phyloP scores from a whole-genome alignment of 1,140 invertebrate species.

The Himalopsyche phryganea region DNA sequence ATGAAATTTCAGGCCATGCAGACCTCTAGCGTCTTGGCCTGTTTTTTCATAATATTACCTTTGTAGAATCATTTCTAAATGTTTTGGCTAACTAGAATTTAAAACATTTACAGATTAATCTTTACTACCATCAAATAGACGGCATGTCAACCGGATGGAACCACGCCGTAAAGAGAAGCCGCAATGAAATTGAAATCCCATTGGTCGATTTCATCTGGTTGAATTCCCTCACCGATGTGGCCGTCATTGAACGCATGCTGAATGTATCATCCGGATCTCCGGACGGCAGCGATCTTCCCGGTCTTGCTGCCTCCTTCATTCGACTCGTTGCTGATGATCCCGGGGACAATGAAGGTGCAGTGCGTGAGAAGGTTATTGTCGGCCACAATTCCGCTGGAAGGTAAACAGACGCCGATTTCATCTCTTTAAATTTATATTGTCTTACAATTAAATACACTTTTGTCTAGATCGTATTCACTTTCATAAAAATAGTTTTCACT shows the following conservation, averaged over 20 bases:
- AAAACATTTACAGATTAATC: slow-evolving; percentile 57
- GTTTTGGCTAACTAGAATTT: no score
- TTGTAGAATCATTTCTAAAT: no score
- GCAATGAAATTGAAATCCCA: slow-evolving; percentile 58
- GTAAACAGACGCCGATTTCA: no score
- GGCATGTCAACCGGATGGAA: slow-evolving; percentile 67
- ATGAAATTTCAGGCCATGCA: no score
- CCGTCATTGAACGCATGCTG: slow-evolving; percentile 56
- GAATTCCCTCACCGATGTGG: slow-evolving; percentile 74
- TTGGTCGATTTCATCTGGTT: slow-evolving; percentile 68
- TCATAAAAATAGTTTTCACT: no score
- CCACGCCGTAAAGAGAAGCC: slow-evolving; percentile 61
- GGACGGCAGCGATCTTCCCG: slow-evolving; percentile 39
- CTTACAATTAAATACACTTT: no score
- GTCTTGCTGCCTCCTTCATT: slow-evolving; percentile 44
- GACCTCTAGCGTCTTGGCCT: no score
- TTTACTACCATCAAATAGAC: slow-evolving; percentile 68
- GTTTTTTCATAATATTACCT: no score
- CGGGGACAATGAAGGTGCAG: slow-evolving; percentile 37
- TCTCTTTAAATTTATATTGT: no score
- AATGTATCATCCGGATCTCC: slow-evolving; percentile 42
- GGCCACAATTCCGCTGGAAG: slow-evolving; percentile 56
- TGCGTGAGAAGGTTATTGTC: slow-evolving; percentile 43
- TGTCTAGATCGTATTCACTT: no score
- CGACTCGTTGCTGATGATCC: slow-evolving; percentile 37